Percentiles rank a stretch among this genome's conserved stretches.
phyloP scores from a whole-genome alignment of 2,113 vertebrate genomes.

The Sylvia atricapilla region DNA sequence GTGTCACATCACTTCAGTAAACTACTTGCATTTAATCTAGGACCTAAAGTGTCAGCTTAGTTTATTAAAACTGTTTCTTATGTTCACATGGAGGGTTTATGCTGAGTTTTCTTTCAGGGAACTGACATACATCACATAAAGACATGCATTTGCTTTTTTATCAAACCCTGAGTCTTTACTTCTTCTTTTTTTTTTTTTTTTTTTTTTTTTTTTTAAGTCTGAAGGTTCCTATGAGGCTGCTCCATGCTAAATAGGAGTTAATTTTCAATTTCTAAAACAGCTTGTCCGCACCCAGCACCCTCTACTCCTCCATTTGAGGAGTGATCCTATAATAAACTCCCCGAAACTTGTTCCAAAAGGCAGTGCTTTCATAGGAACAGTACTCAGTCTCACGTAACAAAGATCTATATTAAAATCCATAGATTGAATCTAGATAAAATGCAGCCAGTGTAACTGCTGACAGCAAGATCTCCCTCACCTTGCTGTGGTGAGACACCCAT shows the following conservation, averaged over 20 bases:
- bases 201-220: background rate
- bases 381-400: conserved; percentile 29
- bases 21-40: background rate
- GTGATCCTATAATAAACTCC: conserved; percentile 50
- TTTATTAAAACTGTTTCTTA: background rate
- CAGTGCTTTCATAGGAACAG: conserved; percentile 48
- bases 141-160: background rate
- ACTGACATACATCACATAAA: background rate
- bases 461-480: background rate
- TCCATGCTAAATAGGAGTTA: background rate
- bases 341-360: conserved; percentile 59
- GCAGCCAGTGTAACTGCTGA: conserved; percentile 7
- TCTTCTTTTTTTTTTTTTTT: no score
- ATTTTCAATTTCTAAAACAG: conserved; percentile 57
- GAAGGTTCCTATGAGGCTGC: background rate
- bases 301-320: background rate
- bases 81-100: background rate
- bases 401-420: conserved; percentile 65
- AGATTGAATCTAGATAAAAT: conserved; percentile 51
- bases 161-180: background rate
- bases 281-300: background rate
- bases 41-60: background rate
- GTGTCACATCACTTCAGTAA: background rate
- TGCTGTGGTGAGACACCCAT: background rate
- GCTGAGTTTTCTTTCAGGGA: background rate